phyloP scores from a whole-genome alignment of 2,797 vertebrate genomes.

The Anniella stebbinsi region DNA sequence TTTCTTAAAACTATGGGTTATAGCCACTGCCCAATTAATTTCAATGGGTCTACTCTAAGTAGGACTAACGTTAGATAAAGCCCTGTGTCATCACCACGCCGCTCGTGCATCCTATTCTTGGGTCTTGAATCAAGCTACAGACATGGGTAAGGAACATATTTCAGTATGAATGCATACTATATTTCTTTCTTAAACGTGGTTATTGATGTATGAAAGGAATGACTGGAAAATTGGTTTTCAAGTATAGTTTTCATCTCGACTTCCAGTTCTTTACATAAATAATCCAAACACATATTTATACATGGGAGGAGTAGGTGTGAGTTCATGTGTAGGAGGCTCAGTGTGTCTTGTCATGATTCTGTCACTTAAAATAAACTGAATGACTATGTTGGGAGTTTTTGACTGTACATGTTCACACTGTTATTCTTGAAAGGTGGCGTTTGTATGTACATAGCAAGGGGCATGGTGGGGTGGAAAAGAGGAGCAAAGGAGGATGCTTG shows the following conservation, averaged over 20 bases:
- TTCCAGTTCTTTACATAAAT: conserved; percentile 25
- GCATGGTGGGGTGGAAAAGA: neutral
- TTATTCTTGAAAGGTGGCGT: conserved; percentile 5
- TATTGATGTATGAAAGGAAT: neutral
- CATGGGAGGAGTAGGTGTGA: conserved; percentile 14
- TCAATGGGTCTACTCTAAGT: too few species aligned
- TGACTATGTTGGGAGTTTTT: neutral
- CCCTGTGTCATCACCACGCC: neutral
- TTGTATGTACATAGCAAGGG: neutral
- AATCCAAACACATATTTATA: conserved; percentile 11
- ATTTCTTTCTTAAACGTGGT: neutral
- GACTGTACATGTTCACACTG: neutral
- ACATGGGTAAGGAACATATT: conserved; percentile 20
- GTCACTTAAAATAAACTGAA: conserved; percentile 19
- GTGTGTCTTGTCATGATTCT: conserved; percentile 9
- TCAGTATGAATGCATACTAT: fast-evolving
- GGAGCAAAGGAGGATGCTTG: neutral
- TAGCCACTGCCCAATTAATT: too few species aligned
- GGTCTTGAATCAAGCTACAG: neutral
- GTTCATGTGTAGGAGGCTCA: neutral
- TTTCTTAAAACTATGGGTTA: neutral
- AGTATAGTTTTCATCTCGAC: conserved; percentile 19
- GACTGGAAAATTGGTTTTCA: neutral
- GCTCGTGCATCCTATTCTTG: neutral
- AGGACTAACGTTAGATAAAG: neutral